Conservation (phyloP, 92 coral and sea anemone genomes). For the Umimayanthus kanabou region DNA sequence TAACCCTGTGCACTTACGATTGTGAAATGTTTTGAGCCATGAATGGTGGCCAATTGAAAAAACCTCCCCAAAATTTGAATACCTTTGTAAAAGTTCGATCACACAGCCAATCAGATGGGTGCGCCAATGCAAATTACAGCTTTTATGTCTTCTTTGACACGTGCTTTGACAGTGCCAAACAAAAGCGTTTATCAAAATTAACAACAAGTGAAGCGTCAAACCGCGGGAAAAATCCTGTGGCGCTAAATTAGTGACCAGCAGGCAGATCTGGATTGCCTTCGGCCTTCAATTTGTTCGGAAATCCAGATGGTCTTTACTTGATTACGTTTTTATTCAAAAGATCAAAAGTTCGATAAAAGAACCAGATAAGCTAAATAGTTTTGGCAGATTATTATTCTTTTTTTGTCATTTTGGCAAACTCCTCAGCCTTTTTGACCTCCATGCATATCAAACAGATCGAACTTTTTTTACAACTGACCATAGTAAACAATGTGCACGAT, state of each 20-base stretch:
- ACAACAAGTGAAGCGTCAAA: constrained; percentile 26
- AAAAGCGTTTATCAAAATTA: constrained; percentile 20
- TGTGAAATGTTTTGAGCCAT: constrained; percentile 22
- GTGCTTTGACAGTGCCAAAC: constrained; percentile 33
- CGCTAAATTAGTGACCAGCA: not conserved
- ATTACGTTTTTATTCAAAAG: no score
- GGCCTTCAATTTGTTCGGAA: not conserved
- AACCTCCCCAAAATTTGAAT: constrained; percentile 19
- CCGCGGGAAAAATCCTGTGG: constrained; percentile 30
- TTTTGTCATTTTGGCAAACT: no score
- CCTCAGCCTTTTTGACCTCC: no score
- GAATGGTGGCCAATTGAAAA: constrained; percentile 8
- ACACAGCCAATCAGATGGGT: not conserved
- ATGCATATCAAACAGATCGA: no score
- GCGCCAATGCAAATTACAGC: constrained; percentile 13
- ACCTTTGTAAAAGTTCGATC: constrained; percentile 4
- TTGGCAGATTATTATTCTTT: no score
- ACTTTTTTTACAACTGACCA: no score
- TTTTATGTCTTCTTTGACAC: not conserved
- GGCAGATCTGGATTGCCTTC: not conserved
- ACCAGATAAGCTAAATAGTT: no score
- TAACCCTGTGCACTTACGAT: not conserved
- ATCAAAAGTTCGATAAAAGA: no score
- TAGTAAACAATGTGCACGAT: no score
- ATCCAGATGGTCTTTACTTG: not conserved